phyloP scores from a whole-genome alignment of 2,113 vertebrate species.

The Microtus ochrogaster region DNA sequence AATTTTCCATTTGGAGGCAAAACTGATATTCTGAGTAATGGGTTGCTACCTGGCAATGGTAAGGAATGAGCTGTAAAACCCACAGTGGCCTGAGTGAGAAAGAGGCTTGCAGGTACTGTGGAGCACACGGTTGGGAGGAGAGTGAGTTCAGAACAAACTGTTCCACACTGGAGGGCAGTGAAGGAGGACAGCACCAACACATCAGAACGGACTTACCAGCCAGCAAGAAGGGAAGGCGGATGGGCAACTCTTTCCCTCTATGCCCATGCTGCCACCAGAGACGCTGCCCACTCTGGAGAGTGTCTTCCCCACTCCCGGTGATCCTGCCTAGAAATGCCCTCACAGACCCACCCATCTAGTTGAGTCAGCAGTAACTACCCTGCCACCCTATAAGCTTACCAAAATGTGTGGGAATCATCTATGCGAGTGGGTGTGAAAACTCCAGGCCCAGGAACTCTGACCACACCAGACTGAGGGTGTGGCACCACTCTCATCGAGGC shows the following conservation, averaged over 20 bases:
- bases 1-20: neutral
- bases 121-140: neutral
- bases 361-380: neutral
- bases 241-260: neutral
- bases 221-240: neutral
- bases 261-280: neutral
- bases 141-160: neutral
- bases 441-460: neutral
- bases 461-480: neutral
- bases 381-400: neutral
- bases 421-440: neutral
- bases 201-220: accelerated
- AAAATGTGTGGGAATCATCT: neutral
- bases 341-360: neutral
- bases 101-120: neutral
- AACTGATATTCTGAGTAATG: neutral
- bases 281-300: neutral
- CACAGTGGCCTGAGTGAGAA: neutral
- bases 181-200: neutral
- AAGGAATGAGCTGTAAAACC: neutral
- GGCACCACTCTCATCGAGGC: neutral
- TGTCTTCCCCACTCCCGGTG: neutral
- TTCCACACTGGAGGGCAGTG: neutral
- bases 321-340: neutral
- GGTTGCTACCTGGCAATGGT: neutral